Percentiles rank a stretch among this genome's conserved stretches.
These are phyloP conservation scores for Salarias fasciatus DNA, from an alignment of 2,797 vertebrate species.

Conservation along the genomic window DNA sequence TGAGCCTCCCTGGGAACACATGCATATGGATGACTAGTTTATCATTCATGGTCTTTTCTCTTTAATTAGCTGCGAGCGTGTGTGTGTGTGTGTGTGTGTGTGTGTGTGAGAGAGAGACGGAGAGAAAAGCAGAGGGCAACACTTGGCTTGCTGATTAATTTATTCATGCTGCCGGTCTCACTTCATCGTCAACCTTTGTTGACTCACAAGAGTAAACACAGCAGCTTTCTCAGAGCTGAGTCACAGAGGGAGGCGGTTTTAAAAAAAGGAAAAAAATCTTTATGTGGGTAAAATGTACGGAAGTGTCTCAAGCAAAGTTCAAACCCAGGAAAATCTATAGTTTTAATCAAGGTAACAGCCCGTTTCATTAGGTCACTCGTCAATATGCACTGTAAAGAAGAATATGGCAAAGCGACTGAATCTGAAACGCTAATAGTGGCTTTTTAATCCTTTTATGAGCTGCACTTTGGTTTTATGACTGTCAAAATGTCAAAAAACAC, in stretches of 20 bases:
- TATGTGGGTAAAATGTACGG: no score
- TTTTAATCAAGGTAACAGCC: no score
- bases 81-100: constrained; percentile 14
- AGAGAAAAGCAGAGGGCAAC: background rate
- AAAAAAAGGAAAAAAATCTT: no score
- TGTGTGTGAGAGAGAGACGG: constrained; percentile 9
- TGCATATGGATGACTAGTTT: constrained; percentile 59
- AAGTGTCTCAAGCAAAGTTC: no score
- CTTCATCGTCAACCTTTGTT: constrained; percentile 10
- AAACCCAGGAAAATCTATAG: no score
- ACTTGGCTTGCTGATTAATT: constrained; percentile 18
- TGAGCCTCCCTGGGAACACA: constrained; percentile 31
- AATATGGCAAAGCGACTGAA: no score
- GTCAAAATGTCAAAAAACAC: no score
- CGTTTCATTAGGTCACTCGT: no score
- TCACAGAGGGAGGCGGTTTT: background rate
- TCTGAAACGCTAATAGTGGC: no score
- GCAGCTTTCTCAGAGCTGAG: background rate
- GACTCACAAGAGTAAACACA: constrained; percentile 6
- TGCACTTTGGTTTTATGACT: no score
- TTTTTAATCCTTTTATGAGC: no score
- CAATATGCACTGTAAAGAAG: no score
- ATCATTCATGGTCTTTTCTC: constrained; percentile 51
- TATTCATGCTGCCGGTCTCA: constrained; percentile 19
- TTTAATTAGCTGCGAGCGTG: constrained; percentile 44